Base-by-base conservation (phyloP, 2,113 vertebrate genomes). In the Epinephelus fuscoguttatus region DNA sequence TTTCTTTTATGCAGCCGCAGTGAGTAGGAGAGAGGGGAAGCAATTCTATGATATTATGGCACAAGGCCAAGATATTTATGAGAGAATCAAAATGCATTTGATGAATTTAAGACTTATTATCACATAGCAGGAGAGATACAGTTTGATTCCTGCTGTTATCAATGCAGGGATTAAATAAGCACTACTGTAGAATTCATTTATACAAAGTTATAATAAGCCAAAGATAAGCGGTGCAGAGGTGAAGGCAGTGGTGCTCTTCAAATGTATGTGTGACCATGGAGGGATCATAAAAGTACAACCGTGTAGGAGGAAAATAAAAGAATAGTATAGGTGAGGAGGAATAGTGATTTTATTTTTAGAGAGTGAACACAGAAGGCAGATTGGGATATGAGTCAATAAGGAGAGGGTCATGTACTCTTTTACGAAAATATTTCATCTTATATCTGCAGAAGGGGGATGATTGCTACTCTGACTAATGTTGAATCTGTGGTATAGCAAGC, bases 1-100 rank as follows among this genome's bases (percentile, higher is more conserved):
- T 84, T 84, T 81, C 61, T 78, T 69, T 85, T 47, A 33, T 50
- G 60, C 70, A 21, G 47, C 70, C 3, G 15, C 14, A 40, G 57
- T 25, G 56, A 57, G 21, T 61, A 56, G 55, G 33, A 61, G 40
- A 33, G 37, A n/a, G 17, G n/a, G 45, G 18, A 60, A 56, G 21
- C 62, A 42, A 14, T 73, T 66, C 4, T 69, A 7, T 62, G n/a
- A 79, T 76, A 63, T 37, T 27, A 23, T 68, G 71, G 50, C 66
- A 76, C 3, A 10, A 74, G 19, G 78, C 47, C 49, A 61, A 59
- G 30, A 50, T 66, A 30, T 68, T 49, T 45, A 50, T 70, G 59
- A 55, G 25, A 8, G 52, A 68, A 42, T 2, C 62, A 4, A 61
- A 57, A 78, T 33, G 18, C 21, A 40, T 79, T 75, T 77, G 37